A percentile compares a stretch with the other conserved stretches of the same genome.
phyloP scores from a whole-genome alignment of 2,888 invertebrate genomes.

The Slavum lentiscoides region DNA sequence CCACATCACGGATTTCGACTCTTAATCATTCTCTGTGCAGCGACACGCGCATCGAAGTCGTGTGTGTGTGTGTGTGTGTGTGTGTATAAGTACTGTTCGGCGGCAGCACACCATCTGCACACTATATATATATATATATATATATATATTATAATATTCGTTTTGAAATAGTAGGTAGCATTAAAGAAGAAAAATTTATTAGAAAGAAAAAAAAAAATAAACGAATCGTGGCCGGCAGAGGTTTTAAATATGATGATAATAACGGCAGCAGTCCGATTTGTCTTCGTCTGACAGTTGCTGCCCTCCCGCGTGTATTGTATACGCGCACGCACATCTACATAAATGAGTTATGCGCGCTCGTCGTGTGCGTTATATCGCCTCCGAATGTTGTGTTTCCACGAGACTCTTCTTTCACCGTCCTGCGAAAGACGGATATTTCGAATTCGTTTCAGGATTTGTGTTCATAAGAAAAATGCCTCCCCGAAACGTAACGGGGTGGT shows the following conservation, averaged over 20 bases:
- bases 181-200: slow-evolving; percentile 10
- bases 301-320: slow-evolving; percentile 25
- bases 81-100: not conserved
- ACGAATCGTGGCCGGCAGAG: slow-evolving; percentile 29
- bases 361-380: no score
- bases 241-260: slow-evolving; percentile 45
- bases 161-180: slow-evolving; percentile 37
- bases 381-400: no score
- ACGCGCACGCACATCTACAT: not conserved
- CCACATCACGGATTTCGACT: slow-evolving; percentile 40
- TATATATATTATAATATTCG: not conserved
- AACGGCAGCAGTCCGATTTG: slow-evolving; percentile 43
- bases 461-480: no score
- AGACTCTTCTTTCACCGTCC: no score
- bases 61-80: not conserved
- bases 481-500: no score
- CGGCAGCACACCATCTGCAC: not conserved
- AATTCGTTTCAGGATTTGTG: no score
- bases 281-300: slow-evolving; percentile 43
- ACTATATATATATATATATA: not conserved
- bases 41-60: not conserved
- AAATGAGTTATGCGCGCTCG: no score
- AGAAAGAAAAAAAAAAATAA: slow-evolving; percentile 22
- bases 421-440: no score
- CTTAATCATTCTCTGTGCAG: slow-evolving; percentile 37